These are phyloP conservation scores for Campoletis raptor DNA, from an alignment of 2,888 invertebrate species.

Conservation along the genomic window DNA sequence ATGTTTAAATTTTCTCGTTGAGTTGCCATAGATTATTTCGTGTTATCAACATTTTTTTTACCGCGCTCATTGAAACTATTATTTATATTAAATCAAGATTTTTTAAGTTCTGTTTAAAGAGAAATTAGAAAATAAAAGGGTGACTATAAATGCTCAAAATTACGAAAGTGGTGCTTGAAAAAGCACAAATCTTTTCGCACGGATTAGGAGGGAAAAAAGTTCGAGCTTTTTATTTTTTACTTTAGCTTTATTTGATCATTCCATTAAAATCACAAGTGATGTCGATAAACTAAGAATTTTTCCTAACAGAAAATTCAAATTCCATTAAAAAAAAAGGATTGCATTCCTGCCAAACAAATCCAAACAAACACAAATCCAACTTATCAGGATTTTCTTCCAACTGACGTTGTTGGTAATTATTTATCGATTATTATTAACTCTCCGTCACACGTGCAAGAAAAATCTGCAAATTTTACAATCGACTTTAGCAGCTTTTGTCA, in stretches of 20 bases:
- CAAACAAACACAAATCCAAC: slow-evolving; percentile 18
- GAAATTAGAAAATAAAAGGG: not conserved
- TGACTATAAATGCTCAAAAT: slow-evolving; percentile 57
- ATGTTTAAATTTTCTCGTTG: slow-evolving; percentile 11
- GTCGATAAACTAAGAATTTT: slow-evolving; percentile 25
- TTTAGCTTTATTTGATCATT: slow-evolving; percentile 50
- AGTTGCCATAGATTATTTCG: slow-evolving; percentile 43
- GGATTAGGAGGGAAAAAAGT: not conserved
- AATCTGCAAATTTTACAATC: not conserved
- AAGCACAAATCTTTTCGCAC: not conserved
- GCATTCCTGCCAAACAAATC: slow-evolving; percentile 17
- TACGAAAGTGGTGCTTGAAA: slow-evolving; percentile 47
- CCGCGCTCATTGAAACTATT: slow-evolving; percentile 36
- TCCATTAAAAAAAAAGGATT: slow-evolving; percentile 16
- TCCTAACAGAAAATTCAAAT: slow-evolving; percentile 6
- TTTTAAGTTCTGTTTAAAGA: slow-evolving; percentile 11
- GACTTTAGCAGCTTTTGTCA: no score
- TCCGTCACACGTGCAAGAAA: slow-evolving; percentile 3
- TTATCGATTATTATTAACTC: slow-evolving; percentile 38
- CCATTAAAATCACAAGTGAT: slow-evolving; percentile 42
- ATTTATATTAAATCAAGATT: slow-evolving; percentile 24
- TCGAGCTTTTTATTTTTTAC: slow-evolving; percentile 9
- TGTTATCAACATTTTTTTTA: slow-evolving; percentile 22
- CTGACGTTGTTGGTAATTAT: slow-evolving; percentile 40
- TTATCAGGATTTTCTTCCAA: slow-evolving; percentile 35